Evolutionary conservation across 2,113 vertebrate genomes (phyloP).

Genomic region (Pardalotus punctatus): DNA sequence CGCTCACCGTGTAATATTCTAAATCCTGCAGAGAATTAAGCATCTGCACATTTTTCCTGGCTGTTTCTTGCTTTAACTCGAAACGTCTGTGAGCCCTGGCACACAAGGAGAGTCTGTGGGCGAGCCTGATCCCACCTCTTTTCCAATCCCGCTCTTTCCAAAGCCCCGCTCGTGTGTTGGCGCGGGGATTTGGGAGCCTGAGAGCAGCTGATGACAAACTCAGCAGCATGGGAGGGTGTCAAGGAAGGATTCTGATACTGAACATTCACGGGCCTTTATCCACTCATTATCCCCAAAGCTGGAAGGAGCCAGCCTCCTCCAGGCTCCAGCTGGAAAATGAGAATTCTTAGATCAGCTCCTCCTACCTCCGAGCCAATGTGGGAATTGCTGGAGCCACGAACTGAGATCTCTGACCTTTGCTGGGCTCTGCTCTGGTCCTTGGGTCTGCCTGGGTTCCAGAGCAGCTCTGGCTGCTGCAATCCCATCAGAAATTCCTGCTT

Average conservation of each 20-base stretch:
- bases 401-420: neutral
- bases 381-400: neutral
- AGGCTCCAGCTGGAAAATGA: neutral
- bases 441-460: neutral
- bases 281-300: neutral
- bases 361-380: neutral
- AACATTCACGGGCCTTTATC: neutral
- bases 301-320: neutral
- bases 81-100: constrained; percentile 65
- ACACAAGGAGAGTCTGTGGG: constrained; percentile 48
- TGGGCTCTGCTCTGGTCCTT: neutral
- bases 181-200: neutral
- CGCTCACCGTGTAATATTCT: constrained; percentile 66
- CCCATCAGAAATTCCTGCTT: neutral
- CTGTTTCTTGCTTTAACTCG: constrained; percentile 65
- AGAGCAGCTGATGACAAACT: constrained; percentile 1
- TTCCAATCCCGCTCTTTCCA: constrained; percentile 46
- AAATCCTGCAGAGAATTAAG: constrained; percentile 74
- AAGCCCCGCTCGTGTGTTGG: constrained; percentile 27
- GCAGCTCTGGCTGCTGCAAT: neutral
- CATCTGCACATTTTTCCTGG: constrained; percentile 60
- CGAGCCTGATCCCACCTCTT: constrained; percentile 66
- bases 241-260: neutral
- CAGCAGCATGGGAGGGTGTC: neutral
- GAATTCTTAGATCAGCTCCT: neutral